Base-by-base conservation (phyloP, 2,113 vertebrate genomes). In the Erythrolamprus reginae region DNA sequence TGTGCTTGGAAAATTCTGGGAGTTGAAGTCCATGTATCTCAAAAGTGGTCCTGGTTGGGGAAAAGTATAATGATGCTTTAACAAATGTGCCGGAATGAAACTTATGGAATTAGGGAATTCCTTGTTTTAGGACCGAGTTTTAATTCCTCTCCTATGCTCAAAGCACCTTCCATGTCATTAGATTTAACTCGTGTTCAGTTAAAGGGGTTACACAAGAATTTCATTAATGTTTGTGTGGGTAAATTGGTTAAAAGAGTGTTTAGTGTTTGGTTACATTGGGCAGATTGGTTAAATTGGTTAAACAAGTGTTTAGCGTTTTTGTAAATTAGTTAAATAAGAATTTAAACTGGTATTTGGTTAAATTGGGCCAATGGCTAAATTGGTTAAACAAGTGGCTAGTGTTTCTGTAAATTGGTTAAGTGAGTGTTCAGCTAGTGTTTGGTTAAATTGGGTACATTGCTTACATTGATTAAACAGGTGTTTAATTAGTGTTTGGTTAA, bases 141-240 rank as follows among this genome's bases (percentile, higher is more conserved):
- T 33, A 15, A 65, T 15, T 15, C 28, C 26, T 61, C 58, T 61
- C 26, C 5, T 65, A n/a, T 6, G 12, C 12, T 65, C 58, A n/a
- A 65, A 0, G 28, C 28, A 61, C 26, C 58, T 61, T 10, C 0
- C 58, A n/a, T 3, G 0, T n/a, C 28, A 13, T 65, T 65, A 65
- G 28, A 65, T n/a, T 65, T n/a, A n/a, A 5, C 12, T 65, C 13
- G 58, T n/a, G 28, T 65, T n/a, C 33, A n/a, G 28, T n/a, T 65
- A 65, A 65, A 65, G n/a, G 12, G 28, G 61, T 61, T 28, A 61
- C 10, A 61, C 26, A 28, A 61, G 26, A 8, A 26, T 58, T 26
- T 58, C 9, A 58, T 24, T 58, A 28, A 0, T 28, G 9, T 28
- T 28, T 61, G 26, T 1, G 0, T 61, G 26, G 3, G 0, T 61